These are phyloP conservation scores for Cyphomyrus discorhynchus DNA, from an alignment of 2,113 vertebrate genomes.

Conservation along the genomic window DNA sequence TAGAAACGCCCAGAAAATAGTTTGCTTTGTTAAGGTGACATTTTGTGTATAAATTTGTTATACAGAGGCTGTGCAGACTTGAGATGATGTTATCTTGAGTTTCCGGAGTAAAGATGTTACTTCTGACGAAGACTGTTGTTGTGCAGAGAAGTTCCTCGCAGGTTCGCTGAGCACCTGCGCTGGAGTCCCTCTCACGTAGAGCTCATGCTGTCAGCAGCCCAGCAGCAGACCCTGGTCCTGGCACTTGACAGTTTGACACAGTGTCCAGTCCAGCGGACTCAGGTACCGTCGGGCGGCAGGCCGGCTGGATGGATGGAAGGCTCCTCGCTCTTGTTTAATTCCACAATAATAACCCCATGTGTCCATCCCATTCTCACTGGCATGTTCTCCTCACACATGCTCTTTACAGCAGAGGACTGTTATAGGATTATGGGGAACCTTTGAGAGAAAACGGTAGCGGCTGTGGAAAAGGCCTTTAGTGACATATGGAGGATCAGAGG, in stretches of 20 bases:
- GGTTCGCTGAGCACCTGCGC: neutral
- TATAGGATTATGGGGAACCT: neutral
- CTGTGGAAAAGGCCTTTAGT: neutral
- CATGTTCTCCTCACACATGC: neutral
- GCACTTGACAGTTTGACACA: neutral
- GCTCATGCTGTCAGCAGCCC: neutral
- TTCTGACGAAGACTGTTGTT: neutral
- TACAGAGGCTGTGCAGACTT: neutral
- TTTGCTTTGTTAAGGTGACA: neutral
- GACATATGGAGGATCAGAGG: neutral
- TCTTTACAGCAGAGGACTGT: neutral
- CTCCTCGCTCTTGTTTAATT: neutral
- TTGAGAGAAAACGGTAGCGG: neutral
- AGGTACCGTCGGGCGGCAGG: neutral
- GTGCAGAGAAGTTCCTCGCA: neutral
- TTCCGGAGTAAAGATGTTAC: neutral
- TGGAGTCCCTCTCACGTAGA: neutral
- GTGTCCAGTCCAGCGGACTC: neutral
- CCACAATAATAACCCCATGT: neutral
- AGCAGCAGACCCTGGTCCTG: neutral
- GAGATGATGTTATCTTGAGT: neutral
- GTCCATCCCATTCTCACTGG: neutral
- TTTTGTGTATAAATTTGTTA: neutral
- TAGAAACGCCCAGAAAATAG: neutral
- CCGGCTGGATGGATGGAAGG: neutral